Evolutionary conservation across 2,888 invertebrate species (phyloP), one percentile per base, ranked within the genome.

Genomic region (Euplagia quadripunctaria): DNA sequence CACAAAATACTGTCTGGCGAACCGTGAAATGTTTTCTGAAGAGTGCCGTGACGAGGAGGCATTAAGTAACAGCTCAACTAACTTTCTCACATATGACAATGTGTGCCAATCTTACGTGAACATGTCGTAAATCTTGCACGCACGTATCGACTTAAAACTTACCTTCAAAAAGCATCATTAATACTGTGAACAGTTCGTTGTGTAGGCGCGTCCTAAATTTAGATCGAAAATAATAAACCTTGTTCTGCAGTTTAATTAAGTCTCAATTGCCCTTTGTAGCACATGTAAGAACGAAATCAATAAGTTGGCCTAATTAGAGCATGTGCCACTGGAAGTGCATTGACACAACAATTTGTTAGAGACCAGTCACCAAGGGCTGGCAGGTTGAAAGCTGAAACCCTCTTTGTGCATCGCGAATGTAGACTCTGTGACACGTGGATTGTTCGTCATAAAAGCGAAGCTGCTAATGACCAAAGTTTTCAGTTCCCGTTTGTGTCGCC

Each of bases 401-500:
- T 74, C 67, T 31, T 71, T 76, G 76, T 78, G 76, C 77, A 73
- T 66, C 66, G 42, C 42, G 31, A 67, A 74, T 67, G 70, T 65
- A 71, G 71, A 72, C 73, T 65, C 55, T 49, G 79, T 76, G 77
- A 70, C 77, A 73, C 71, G 73, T 2, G 31, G 78, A 70, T 78
- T 75, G 81, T 84, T 79, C 81, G 79, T 85, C 87, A 87, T 86
- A 83, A 87, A 85, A 82, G 86, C 83, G 73, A 71, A 70, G 81
- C 82, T 77, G 84, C 86, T 89, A 90, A 90, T 88, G 88, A 88
- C 86, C 85, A 86, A 90, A 89, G 88, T 89, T 89, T 79, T 73
- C 75, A 82, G 80, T 78, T 75, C 71, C 52, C 69, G 77, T 71
- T 79, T 78, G 82, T 76, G 72, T 79, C 79, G 77, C 31, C 79